A percentile compares a stretch with the other conserved stretches of the same genome.
Conservation (phyloP, 2,888 invertebrate species). For the Timandra comae region DNA sequence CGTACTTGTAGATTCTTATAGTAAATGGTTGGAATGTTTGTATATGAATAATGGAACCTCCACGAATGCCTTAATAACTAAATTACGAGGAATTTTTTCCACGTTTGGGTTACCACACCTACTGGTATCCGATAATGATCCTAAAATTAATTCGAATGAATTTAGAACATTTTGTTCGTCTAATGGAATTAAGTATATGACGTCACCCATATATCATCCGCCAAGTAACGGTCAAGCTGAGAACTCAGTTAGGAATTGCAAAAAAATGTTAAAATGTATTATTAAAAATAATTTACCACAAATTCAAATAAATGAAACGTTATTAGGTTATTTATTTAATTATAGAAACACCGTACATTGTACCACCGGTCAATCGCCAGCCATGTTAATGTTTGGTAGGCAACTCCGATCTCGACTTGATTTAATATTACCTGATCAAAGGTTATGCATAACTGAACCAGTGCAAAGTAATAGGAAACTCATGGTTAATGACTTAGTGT, state of each 20-base stretch:
- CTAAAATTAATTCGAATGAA: slow-evolving; percentile 14
- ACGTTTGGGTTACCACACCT: slow-evolving; percentile 16
- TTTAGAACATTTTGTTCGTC: slow-evolving; percentile 15
- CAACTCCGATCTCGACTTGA: background rate
- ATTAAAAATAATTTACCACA: background rate
- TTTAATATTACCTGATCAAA: background rate
- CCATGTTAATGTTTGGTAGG: background rate
- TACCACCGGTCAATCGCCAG: background rate
- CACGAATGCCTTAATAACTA: too few relatives aligned
- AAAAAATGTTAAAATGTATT: slow-evolving; percentile 19
- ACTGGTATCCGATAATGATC: slow-evolving; percentile 21
- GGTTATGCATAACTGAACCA: background rate
- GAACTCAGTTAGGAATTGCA: slow-evolving; percentile 14
- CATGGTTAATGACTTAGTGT: background rate
- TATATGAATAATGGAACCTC: slow-evolving; percentile 12
- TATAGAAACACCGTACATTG: slow-evolving; percentile 1
- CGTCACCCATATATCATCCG: slow-evolving; percentile 20
- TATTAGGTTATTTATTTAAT: background rate
- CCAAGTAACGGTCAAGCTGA: slow-evolving; percentile 13
- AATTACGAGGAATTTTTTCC: slow-evolving; percentile 13
- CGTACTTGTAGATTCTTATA: slow-evolving; percentile 11
- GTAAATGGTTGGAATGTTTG: slow-evolving; percentile 19
- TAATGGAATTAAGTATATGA: slow-evolving; percentile 18
- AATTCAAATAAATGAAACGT: background rate
- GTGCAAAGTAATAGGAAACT: background rate